phyloP scores from a whole-genome alignment of 2,797 vertebrate species.

The Ceryle rudis region DNA sequence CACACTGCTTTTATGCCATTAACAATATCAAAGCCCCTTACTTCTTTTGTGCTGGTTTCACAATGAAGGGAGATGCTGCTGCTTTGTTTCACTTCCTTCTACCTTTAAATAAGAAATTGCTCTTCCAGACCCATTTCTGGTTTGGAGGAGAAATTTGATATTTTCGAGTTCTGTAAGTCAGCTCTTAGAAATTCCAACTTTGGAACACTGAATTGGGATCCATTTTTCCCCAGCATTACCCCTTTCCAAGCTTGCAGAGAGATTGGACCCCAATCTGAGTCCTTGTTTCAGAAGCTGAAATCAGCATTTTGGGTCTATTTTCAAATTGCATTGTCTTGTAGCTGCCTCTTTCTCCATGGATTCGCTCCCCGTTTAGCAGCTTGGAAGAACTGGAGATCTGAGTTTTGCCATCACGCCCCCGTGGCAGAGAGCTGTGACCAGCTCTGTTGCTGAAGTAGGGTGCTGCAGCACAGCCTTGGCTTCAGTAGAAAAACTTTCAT shows the following conservation, averaged over 20 bases:
- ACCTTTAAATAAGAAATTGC: background rate
- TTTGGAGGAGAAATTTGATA: background rate
- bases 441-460: background rate
- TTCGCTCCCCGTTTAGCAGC: background rate
- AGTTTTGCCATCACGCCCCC: background rate
- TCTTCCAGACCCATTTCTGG: background rate
- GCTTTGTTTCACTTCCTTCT: slow-evolving; percentile 17
- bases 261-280: rapidly evolving
- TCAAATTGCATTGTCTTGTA: background rate
- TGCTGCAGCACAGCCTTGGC: background rate
- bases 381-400: rapidly evolving
- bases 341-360: background rate
- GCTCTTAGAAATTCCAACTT: background rate
- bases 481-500: background rate
- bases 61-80: background rate
- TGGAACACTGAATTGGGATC: background rate
- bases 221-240: background rate
- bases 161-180: background rate
- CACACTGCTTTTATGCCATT: background rate
- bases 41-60: slow-evolving; percentile 6
- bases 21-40: background rate
- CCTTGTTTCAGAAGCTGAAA: background rate
- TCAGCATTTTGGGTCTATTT: background rate
- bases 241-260: background rate
- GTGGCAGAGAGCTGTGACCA: background rate